Conservation (phyloP, 2,888 invertebrate species). For the Troilus luridus region DNA sequence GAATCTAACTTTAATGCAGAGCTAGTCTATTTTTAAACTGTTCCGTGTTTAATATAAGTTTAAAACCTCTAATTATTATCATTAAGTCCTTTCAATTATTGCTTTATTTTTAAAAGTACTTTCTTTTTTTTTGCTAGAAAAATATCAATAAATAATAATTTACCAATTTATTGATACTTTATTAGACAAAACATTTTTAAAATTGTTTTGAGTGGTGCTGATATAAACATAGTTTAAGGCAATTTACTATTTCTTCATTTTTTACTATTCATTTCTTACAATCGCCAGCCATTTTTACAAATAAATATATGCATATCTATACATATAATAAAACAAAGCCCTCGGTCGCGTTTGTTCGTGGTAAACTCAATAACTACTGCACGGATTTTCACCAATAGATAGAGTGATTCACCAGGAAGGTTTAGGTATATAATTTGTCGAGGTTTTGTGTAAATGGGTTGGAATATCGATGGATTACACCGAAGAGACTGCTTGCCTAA, state of each 20-base stretch:
- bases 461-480: too few species aligned
- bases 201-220: not conserved
- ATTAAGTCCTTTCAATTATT: not conserved
- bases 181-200: not conserved
- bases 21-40: slow-evolving; percentile 33
- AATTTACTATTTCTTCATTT: not conserved
- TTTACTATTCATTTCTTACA: not conserved
- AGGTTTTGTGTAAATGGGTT: too few species aligned
- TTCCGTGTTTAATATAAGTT: not conserved
- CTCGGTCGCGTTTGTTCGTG: too few species aligned
- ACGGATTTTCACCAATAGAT: too few species aligned
- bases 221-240: not conserved
- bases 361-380: too few species aligned
- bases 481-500: too few species aligned
- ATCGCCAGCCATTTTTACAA: not conserved
- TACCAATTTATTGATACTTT: too few species aligned
- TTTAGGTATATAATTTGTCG: too few species aligned
- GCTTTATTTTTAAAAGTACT: not conserved
- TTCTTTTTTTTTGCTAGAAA: not conserved
- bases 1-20: slow-evolving; percentile 16
- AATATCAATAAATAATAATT: too few species aligned
- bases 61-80: not conserved
- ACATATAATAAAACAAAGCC: too few species aligned
- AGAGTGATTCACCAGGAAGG: too few species aligned
- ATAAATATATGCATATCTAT: too few species aligned